These are phyloP conservation scores for Trichechus manatus DNA, from an alignment of 2,113 vertebrate species.

Conservation along the genomic window DNA sequence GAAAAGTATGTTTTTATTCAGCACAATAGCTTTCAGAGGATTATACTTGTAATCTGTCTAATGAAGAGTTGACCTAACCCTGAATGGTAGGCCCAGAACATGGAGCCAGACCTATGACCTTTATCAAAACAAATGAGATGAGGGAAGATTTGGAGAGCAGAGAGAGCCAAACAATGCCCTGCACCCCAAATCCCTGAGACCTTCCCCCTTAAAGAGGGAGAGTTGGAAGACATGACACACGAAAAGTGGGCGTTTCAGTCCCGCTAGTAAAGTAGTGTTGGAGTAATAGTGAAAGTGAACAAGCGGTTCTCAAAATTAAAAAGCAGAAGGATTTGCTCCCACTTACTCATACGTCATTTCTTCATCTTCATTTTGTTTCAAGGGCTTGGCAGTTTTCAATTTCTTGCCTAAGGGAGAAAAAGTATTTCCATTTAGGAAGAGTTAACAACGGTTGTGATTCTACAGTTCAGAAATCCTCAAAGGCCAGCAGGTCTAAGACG, in stretches of 20 bases:
- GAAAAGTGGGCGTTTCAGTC: neutral
- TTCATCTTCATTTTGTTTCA: constrained; percentile 32
- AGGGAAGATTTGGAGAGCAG: neutral
- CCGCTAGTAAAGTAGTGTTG: fast-evolving
- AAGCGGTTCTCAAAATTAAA: neutral
- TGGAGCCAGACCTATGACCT: neutral
- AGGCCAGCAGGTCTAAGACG: neutral
- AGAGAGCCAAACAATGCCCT: neutral
- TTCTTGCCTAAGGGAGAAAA: constrained; percentile 61
- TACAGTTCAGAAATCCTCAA: neutral
- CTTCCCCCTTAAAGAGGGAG: neutral
- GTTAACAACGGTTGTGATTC: neutral
- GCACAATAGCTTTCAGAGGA: neutral
- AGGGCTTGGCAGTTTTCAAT: constrained; percentile 18
- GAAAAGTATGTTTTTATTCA: neutral
- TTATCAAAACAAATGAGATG: neutral
- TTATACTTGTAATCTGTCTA: neutral
- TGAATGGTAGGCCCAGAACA: neutral
- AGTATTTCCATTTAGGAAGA: neutral
- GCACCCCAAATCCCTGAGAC: neutral
- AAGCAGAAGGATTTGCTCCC: neutral
- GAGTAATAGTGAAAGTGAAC: neutral
- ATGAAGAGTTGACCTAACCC: neutral
- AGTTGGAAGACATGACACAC: neutral
- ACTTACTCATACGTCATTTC: constrained; percentile 83